Evolutionary conservation across 2,113 vertebrate genomes (phyloP), one percentile per base, ranked within the genome.

Genomic region (Eretmochelys imbricata): DNA sequence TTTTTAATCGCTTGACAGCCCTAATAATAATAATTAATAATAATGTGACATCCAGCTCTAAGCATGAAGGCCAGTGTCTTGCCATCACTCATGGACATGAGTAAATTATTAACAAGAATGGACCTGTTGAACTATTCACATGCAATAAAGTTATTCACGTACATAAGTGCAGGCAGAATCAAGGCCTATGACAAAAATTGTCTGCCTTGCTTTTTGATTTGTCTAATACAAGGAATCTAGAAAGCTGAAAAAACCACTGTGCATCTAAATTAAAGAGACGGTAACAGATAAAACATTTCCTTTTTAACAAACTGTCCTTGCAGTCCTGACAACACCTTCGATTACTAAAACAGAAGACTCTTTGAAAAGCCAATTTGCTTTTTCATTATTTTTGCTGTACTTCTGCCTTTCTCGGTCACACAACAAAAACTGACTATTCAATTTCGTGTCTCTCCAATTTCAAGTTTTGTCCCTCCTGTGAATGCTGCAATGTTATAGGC

Each of bases 61-160:
- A 79, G 65, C 84, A 95, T 90, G 88, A 82, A 95, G 95, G 93
- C 91, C 88, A 91, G 57, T n/a, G 57, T 75, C 72, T 80, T 89
- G 80, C 82, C 83, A 94, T 81, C 75, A 81, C 84, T 90, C 13
- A 42, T 84, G 93, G 22, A 86, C 20, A 80, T 14, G 87, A 89
- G 49, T 69, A 55, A 22, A 82, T 83, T 14, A 0, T 90, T 85
- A 29, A 81, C 1, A 42, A 48, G 78, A 50, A 46, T 89, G 90
- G 31, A 25, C 9, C 80, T 79, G 51, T 19, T 49, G 50, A 85
- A 82, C 86, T 29, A 59, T 29, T 5, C 0, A 89, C 27, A 25
- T 48, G 22, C 75, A 42, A 48, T 27, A 29, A 4, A 14, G 75
- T 25, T 46, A 48, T 12, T 27, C 22, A 20, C 24, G 38, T 48